phyloP scores from a whole-genome alignment of 2,888 invertebrate species.

The Erebia ligea region DNA sequence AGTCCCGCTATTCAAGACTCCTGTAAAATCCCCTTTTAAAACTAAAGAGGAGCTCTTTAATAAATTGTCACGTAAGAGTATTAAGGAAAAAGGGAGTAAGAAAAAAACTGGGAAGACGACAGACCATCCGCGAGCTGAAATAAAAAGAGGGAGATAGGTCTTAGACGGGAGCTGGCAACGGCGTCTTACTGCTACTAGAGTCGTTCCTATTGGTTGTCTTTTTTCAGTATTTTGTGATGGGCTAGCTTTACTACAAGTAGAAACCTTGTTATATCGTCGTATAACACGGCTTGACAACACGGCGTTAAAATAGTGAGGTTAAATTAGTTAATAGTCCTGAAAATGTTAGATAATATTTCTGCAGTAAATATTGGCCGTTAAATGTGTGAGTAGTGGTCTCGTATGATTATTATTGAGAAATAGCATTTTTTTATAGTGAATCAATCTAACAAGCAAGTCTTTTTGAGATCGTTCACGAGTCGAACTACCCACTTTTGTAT shows the following conservation, averaged over 20 bases:
- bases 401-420: too few relatives aligned
- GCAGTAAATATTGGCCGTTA: too few relatives aligned
- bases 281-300: too few relatives aligned
- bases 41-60: conserved; percentile 31
- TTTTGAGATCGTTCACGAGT: too few relatives aligned
- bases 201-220: conserved; percentile 17
- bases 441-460: too few relatives aligned
- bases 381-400: too few relatives aligned
- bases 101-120: conserved; percentile 36
- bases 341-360: too few relatives aligned
- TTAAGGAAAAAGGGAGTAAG: conserved; percentile 31
- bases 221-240: not conserved
- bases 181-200: conserved; percentile 16
- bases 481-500: too few relatives aligned
- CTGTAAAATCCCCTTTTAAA: conserved; percentile 18
- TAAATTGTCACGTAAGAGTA: conserved; percentile 38
- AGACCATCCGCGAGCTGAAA: conserved; percentile 33
- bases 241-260: not conserved
- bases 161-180: conserved; percentile 16
- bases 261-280: not conserved
- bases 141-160: conserved; percentile 38
- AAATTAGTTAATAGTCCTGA: too few relatives aligned
- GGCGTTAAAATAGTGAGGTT: too few relatives aligned
- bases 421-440: too few relatives aligned
- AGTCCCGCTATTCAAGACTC: conserved; percentile 8